phyloP scores from a whole-genome alignment of 1,140 invertebrate species.

The Cardiocondyla obscurior region DNA sequence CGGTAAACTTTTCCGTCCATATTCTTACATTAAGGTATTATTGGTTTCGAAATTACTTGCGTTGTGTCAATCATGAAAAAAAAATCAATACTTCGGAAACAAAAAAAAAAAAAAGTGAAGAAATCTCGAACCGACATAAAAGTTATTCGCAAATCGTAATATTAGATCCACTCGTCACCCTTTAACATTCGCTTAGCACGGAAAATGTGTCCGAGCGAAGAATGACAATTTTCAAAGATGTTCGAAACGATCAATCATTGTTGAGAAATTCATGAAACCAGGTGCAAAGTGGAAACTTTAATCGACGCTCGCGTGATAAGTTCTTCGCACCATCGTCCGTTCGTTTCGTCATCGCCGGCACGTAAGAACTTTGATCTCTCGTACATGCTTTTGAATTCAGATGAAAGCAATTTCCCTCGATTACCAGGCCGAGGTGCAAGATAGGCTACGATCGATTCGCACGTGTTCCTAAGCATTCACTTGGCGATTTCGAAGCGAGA shows the following conservation, averaged over 20 bases:
- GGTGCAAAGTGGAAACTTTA: conserved; percentile 62
- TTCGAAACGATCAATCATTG: conserved; percentile 55
- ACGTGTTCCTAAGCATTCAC: conserved; percentile 57
- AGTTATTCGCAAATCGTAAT: not conserved
- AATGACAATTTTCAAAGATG: conserved; percentile 32
- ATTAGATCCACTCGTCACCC: conserved; percentile 7
- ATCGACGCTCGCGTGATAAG: conserved; percentile 61
- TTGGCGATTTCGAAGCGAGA: conserved; percentile 54
- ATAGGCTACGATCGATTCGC: conserved; percentile 56
- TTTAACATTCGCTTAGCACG: conserved; percentile 19
- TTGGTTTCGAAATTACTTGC: conserved; percentile 56
- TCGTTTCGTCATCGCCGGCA: conserved; percentile 41
- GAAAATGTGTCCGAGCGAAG: not conserved
- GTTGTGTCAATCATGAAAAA: conserved; percentile 14
- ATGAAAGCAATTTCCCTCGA: conserved; percentile 68
- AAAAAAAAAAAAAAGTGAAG: not conserved
- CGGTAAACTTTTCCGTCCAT: conserved; percentile 42
- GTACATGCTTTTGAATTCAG: conserved; percentile 62
- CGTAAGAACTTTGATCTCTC: conserved; percentile 68
- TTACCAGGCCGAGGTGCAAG: conserved; percentile 41
- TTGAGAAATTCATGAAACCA: conserved; percentile 45
- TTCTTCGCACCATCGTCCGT: conserved; percentile 29
- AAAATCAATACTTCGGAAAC: not conserved
- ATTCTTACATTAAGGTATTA: conserved; percentile 45
- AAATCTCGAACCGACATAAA: not conserved